These are phyloP conservation scores for Drosophila busckii DNA, from an alignment of 1,140 invertebrate genomes.

Conservation along the genomic window DNA sequence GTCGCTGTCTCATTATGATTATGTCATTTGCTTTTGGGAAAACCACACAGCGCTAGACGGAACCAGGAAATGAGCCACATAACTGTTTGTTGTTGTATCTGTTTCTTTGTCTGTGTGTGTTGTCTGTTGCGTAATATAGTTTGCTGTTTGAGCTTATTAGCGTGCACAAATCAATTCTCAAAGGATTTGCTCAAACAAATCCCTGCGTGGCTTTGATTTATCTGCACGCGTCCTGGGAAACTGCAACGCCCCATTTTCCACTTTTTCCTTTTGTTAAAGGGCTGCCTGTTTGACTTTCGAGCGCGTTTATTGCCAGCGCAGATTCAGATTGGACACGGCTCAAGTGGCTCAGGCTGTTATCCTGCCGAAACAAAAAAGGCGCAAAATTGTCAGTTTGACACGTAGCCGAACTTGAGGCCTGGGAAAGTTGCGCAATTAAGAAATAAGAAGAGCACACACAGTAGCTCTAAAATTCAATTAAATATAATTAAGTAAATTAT, in stretches of 20 bases:
- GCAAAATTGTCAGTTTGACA: constrained; percentile 57
- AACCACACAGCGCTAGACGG: constrained; percentile 42
- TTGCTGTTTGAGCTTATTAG: constrained; percentile 67
- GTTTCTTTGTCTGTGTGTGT: constrained; percentile 7
- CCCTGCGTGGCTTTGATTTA: constrained; percentile 52
- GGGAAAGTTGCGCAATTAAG: constrained; percentile 33
- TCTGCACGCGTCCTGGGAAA: constrained; percentile 75
- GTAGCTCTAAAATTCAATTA: constrained; percentile 74
- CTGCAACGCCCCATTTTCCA: constrained; percentile 8
- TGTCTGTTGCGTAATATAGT: constrained; percentile 55
- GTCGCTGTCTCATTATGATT: constrained; percentile 49
- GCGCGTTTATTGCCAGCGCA: constrained; percentile 44
- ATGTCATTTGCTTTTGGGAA: constrained; percentile 62
- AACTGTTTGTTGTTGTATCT: constrained; percentile 8
- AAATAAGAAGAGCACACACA: constrained; percentile 19
- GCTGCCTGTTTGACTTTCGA: constrained; percentile 47
- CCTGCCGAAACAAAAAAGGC: constrained; percentile 34
- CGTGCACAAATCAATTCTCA: constrained; percentile 78
- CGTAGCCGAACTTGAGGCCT: constrained; percentile 28
- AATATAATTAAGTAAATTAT: constrained; percentile 78
- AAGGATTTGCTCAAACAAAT: constrained; percentile 72
- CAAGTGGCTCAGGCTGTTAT: constrained; percentile 41
- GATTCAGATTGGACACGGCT: constrained; percentile 61
- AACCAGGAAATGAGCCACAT: constrained; percentile 33
- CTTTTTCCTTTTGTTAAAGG: constrained; percentile 28